phyloP scores from a whole-genome alignment of 2,888 invertebrate genomes.

The Mellilla xanthometata region DNA sequence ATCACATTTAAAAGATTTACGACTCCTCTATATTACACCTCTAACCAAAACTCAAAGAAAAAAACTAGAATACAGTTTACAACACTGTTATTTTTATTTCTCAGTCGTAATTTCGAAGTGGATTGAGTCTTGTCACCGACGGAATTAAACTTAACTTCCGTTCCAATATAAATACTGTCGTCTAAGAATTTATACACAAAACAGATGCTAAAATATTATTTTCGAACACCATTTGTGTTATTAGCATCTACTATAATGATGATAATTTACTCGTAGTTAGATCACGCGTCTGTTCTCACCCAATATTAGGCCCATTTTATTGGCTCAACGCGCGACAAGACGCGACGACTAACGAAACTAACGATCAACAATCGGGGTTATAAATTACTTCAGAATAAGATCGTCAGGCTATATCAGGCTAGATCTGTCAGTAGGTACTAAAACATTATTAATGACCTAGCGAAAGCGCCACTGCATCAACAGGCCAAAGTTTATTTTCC shows the following conservation, averaged over 20 bases:
- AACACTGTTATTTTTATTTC: slow-evolving; percentile 35
- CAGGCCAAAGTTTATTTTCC: too few relatives aligned
- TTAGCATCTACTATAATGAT: slow-evolving; percentile 21
- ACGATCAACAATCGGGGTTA: too few relatives aligned
- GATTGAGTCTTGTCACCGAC: slow-evolving; percentile 34
- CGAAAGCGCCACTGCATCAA: too few relatives aligned
- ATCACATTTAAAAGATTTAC: slow-evolving; percentile 25
- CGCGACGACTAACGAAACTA: too few relatives aligned
- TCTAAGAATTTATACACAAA: slow-evolving; percentile 43
- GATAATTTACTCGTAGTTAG: slow-evolving; percentile 20
- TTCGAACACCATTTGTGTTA: slow-evolving; percentile 11
- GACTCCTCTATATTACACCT: slow-evolving; percentile 22
- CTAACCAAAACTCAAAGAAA: slow-evolving; percentile 25
- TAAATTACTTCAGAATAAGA: neutral
- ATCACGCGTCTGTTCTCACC: slow-evolving; percentile 16
- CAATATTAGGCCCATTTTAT: slow-evolving; percentile 12
- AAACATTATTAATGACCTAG: too few relatives aligned
- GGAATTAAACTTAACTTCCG: slow-evolving; percentile 39
- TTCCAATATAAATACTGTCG: slow-evolving; percentile 40
- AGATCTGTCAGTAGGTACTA: too few relatives aligned
- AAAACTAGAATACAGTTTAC: slow-evolving; percentile 29
- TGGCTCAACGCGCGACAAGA: neutral
- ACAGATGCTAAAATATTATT: slow-evolving; percentile 39
- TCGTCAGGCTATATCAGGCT: too few relatives aligned
- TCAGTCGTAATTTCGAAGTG: slow-evolving; percentile 30